Evolutionary conservation across 1,140 invertebrate species (phyloP).

Genomic region (Saxidomus purpurata): DNA sequence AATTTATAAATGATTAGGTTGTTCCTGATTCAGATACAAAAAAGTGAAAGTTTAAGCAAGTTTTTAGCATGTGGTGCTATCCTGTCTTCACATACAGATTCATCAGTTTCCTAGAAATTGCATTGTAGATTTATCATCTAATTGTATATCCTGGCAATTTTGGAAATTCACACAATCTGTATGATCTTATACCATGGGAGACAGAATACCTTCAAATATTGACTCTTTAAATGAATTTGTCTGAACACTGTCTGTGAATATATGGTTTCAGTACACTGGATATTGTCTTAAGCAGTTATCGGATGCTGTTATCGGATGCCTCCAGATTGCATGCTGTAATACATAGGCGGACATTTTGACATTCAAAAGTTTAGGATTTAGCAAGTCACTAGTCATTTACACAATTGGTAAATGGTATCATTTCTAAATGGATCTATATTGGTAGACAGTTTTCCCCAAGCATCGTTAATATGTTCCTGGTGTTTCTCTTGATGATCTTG

Average conservation of each 20-base stretch:
- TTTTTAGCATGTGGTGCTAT: background rate
- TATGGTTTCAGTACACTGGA: conserved; percentile 19
- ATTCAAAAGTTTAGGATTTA: no score
- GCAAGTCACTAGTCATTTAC: no score
- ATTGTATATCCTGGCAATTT: conserved; percentile 25
- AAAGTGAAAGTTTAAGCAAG: background rate
- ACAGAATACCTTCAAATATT: background rate
- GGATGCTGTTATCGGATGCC: no score
- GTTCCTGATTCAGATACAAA: background rate
- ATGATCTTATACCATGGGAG: background rate
- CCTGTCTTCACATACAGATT: background rate
- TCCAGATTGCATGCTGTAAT: no score
- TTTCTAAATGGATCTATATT: no score
- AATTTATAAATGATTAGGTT: no score
- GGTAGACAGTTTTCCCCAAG: no score
- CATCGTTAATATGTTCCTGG: no score
- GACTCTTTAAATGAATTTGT: conserved; percentile 45
- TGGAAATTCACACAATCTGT: background rate
- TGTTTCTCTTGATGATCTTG: no score
- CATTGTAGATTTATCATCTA: background rate
- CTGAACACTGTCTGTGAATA: conserved; percentile 2
- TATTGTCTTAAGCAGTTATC: no score
- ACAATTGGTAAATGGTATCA: no score
- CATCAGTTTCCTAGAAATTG: background rate
- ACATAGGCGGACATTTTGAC: no score